Conservation (phyloP, 1,140 invertebrate species). For the Caenorhabditis remanei region DNA sequence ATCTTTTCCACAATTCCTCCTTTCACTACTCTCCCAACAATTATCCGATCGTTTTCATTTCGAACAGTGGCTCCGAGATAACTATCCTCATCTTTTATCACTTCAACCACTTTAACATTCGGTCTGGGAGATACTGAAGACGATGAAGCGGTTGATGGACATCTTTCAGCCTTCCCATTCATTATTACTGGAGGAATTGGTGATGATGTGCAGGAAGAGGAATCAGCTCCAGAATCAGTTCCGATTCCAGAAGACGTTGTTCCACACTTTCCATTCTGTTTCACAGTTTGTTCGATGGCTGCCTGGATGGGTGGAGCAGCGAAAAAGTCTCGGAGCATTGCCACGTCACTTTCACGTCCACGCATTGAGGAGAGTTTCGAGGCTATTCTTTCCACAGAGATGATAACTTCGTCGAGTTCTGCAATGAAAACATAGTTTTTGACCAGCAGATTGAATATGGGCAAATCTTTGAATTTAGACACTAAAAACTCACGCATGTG, state of each 20-base stretch:
- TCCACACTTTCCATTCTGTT: slow-evolving; percentile 60
- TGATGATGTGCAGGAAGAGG: slow-evolving; percentile 21
- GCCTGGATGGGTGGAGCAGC: slow-evolving; percentile 61
- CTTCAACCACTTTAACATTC: slow-evolving; percentile 12
- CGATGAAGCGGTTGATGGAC: slow-evolving; percentile 8
- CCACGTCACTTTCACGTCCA: slow-evolving; percentile 62
- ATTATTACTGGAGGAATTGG: slow-evolving; percentile 34
- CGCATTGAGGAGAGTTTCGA: slow-evolving; percentile 62
- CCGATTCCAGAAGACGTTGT: slow-evolving; percentile 30
- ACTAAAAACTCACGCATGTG: background rate
- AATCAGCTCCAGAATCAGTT: slow-evolving; percentile 23
- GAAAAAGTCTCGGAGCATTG: slow-evolving; percentile 65
- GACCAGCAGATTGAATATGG: too few species aligned
- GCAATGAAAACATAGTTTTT: slow-evolving; percentile 38
- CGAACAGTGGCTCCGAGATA: slow-evolving; percentile 89
- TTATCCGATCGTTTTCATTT: slow-evolving; percentile 86
- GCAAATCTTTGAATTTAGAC: too few species aligned
- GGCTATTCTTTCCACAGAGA: slow-evolving; percentile 67
- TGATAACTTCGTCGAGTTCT: slow-evolving; percentile 67
- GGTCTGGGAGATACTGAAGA: background rate
- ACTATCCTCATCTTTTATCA: slow-evolving; percentile 24
- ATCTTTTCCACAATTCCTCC: slow-evolving; percentile 95
- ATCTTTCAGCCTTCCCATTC: slow-evolving; percentile 3
- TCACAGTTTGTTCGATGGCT: slow-evolving; percentile 65
- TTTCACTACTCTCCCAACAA: slow-evolving; percentile 93